Conservation (phyloP, 2,888 invertebrate genomes). For the Heteropelma amictum region DNA sequence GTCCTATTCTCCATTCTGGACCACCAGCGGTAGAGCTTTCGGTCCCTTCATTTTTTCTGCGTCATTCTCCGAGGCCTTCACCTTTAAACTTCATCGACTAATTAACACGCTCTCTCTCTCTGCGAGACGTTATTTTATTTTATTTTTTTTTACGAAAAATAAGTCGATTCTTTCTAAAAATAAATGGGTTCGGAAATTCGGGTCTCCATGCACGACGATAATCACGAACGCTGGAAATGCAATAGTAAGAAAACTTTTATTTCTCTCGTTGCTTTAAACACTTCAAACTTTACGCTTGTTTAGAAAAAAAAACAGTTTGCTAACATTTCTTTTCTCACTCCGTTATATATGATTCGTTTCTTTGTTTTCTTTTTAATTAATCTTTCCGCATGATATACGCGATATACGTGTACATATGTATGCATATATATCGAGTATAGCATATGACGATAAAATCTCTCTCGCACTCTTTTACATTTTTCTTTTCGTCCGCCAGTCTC, state of each 20-base stretch:
- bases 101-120: slow-evolving; percentile 65
- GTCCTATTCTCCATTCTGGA: slow-evolving; percentile 66
- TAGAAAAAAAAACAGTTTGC: slow-evolving; percentile 28
- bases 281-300: slow-evolving; percentile 26
- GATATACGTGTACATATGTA: slow-evolving; percentile 43
- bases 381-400: slow-evolving; percentile 24
- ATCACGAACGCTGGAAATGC: slow-evolving; percentile 8
- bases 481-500: too few relatives aligned
- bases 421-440: slow-evolving; percentile 41
- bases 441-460: slow-evolving; percentile 45
- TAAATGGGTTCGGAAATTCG: too few relatives aligned
- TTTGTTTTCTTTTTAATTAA: slow-evolving; percentile 40
- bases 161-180: too few relatives aligned
- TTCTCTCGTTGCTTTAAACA: slow-evolving; percentile 24
- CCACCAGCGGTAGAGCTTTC: slow-evolving; percentile 62
- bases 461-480: neutral
- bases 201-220: neutral
- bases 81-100: slow-evolving; percentile 66
- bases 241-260: slow-evolving; percentile 56
- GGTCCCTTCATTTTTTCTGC: slow-evolving; percentile 54
- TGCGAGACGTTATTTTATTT: neutral
- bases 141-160: neutral
- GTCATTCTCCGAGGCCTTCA: slow-evolving; percentile 55
- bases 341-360: slow-evolving; percentile 48
- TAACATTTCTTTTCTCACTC: neutral